Evolutionary conservation across 2,888 invertebrate species (phyloP), one percentile per base, ranked within the genome.

Genomic region (Cephonodes hylas): DNA sequence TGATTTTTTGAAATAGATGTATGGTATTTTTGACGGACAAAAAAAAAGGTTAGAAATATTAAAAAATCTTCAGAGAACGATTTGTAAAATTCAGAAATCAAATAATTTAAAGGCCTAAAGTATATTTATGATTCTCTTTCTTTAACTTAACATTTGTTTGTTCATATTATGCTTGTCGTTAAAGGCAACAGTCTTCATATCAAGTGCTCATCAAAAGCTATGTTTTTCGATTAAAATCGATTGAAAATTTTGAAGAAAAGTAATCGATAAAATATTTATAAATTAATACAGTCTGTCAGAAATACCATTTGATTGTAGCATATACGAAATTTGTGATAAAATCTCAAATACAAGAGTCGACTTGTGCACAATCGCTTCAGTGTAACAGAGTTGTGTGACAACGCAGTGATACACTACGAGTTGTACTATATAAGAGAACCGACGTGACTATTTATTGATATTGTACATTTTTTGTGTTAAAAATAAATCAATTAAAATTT

Each of bases 381-480:
- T n/a, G 45, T 44, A 23, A 62, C 56, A 53, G 66, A 77, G 90
- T 89, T 90, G 91, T 90, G 69, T 71, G 66, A 91, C 90, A 89
- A 91, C 89, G 78, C 75, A 86, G 85, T 87, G 85, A 74, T 87
- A 88, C 84, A 77, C 83, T 83, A 85, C n/a, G 76, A 75, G 75
- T 83, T 82, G 85, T 78, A 84, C 88, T 89, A 53, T 89, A 89
- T 86, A 88, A 46, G 77, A 74, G 75, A 82, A 80, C 85, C 81
- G 83, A 91, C 83, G 85, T 88, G 86, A 90, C 84, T 89, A 91
- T 91, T 91, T 91, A 91, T 91, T 90, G 87, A 91, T 88, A 90
- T 85, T 90, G 87, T 90, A 90, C 89, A 90, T 90, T 86, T 60
- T 85, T 91, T 91, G 89, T 90, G 91, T 91, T 91, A 83, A 79